Conservation (phyloP, 30 jellyfish, hydroid and myxozoan genomes). For the Hydra vulgaris region DNA sequence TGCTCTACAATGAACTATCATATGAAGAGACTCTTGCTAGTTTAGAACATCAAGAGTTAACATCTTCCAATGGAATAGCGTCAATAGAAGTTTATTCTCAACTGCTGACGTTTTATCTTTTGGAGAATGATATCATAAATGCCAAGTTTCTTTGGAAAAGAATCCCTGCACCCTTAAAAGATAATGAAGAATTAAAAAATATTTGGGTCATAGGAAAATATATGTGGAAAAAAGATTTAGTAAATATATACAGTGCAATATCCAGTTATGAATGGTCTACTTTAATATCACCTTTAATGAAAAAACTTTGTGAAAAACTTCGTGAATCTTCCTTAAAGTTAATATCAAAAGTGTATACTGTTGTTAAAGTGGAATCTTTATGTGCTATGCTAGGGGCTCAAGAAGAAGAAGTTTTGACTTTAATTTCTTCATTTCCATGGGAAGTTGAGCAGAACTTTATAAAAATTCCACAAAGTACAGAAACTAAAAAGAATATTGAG, state of each 20-base stretch:
- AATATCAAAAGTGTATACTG: constrained; percentile 51
- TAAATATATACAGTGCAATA: constrained; percentile 37
- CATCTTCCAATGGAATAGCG: constrained; percentile 19
- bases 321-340: constrained; percentile 29
- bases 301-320: constrained; percentile 5
- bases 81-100: constrained; percentile 21
- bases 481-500: not conserved
- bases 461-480: not conserved
- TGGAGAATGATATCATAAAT: constrained; percentile 23
- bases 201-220: constrained; percentile 68
- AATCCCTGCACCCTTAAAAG: constrained; percentile 42
- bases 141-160: constrained; percentile 87
- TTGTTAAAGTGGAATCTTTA: constrained; percentile 36
- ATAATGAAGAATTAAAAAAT: constrained; percentile 38
- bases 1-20: not conserved
- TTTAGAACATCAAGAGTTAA: constrained; percentile 26
- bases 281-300: constrained; percentile 24
- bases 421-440: not conserved
- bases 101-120: constrained; percentile 12
- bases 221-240: constrained; percentile 55
- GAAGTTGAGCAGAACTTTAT: not conserved
- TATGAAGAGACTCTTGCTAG: not conserved
- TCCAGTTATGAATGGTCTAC: constrained; percentile 57
- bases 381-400: constrained; percentile 41
- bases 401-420: constrained; percentile 35